Base-by-base conservation (phyloP, 2,888 invertebrate species). In the Dione vanillae region DNA sequence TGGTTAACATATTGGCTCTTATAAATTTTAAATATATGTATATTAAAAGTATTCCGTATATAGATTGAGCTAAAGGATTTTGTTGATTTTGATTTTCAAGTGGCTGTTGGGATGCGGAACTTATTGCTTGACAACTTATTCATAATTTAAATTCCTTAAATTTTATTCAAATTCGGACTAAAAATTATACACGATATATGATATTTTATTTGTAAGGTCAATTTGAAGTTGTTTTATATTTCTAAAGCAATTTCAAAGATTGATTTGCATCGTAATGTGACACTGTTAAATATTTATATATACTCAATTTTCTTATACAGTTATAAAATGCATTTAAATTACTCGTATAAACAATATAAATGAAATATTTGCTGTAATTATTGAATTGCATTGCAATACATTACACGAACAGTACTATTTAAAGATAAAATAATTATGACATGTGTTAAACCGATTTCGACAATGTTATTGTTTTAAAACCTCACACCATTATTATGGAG, bases 381-480 rank as follows among this genome's bases (percentile, higher is more conserved):
- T 61, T n/a, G n/a, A n/a, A n/a, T n/a, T n/a, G n/a, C n/a, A n/a
- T n/a, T 27, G 27, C n/a, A 61, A 12, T 12, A 10, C 20, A 27
- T 59, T 59, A 61, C 43, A 61, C 27, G 35, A 35, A 61, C 16
- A 49, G 5, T 11, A 49, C 19, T 37, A 40, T 19, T 58, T 58
- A 58, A 58, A 47, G 14, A 37, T 43, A 11, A n/a, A 47, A 47
- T 62, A 59, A 58, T 40, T 41, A 47, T 51, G 35, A 61, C 62
- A 64, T 27, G 67, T 49, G 58, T 64, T 67, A 67, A 72, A 64
- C 62, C 20, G 51, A 72, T 70, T 71, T 64, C 37, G 40, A 59
- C 61, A 65, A 64, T 59, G 69, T 73, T 67, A 70, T 67, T 69
- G 72, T 74, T 72, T 69, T 69, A 67, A 74, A 71, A 72, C 58